Conservation (phyloP, 2,888 invertebrate genomes). For the Pristionchus entomophagus region DNA sequence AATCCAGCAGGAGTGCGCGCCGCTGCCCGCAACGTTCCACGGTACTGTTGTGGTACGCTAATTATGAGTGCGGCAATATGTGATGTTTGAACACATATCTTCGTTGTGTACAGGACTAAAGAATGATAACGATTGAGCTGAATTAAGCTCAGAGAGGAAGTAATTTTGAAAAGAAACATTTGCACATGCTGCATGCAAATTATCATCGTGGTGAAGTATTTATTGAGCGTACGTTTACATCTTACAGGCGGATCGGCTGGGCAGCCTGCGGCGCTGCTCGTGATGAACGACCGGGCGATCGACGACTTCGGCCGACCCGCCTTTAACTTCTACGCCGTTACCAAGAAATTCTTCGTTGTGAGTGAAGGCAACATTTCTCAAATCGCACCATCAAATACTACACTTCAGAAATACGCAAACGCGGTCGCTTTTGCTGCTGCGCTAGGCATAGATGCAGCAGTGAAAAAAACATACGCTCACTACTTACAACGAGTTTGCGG, state of each 20-base stretch:
- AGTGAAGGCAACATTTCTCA: neutral
- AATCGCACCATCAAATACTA: neutral
- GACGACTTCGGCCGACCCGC: conserved; percentile 75
- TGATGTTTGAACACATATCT: too few relatives aligned
- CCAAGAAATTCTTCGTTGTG: conserved; percentile 74
- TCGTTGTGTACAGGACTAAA: too few relatives aligned
- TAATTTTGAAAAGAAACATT: too few relatives aligned
- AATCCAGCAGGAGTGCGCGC: conserved; percentile 68
- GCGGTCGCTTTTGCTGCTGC: conserved; percentile 61
- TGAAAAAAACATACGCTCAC: conserved; percentile 61
- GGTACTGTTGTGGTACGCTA: conserved; percentile 6
- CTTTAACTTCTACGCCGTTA: conserved; percentile 74
- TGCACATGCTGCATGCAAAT: too few relatives aligned
- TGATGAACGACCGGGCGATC: conserved; percentile 71
- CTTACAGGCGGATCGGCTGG: conserved; percentile 58
- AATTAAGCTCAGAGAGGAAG: too few relatives aligned
- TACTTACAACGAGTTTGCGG: conserved; percentile 62
- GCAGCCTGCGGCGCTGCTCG: conserved; percentile 62
- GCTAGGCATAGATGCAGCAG: conserved; percentile 54
- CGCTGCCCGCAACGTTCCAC: conserved; percentile 54
- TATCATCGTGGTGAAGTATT: neutral
- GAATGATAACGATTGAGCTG: too few relatives aligned
- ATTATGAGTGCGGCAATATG: neutral
- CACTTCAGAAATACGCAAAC: conserved; percentile 63
- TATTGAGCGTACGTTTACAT: neutral